phyloP scores from a whole-genome alignment of 2,113 vertebrate species.

The Burhinus bistriatus region DNA sequence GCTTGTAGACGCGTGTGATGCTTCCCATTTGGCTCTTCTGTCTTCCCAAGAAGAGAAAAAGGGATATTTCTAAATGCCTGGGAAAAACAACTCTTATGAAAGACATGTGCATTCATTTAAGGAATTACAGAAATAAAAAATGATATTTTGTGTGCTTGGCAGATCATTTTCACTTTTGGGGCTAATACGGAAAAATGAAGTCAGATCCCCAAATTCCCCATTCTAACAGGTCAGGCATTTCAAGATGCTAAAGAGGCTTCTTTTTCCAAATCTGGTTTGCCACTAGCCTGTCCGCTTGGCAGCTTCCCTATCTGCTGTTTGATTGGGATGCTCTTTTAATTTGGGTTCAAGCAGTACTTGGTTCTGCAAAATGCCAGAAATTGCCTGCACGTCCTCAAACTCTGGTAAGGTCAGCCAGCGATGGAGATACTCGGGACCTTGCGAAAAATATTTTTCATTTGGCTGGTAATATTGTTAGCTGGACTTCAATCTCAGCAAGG shows the following conservation, averaged over 20 bases:
- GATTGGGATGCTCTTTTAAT: background rate
- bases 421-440: background rate
- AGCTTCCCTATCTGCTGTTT: background rate
- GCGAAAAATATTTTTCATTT: background rate
- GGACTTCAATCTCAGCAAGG: background rate
- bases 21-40: background rate
- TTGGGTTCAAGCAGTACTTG: background rate
- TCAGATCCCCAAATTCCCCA: background rate
- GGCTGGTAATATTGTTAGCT: background rate
- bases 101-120: background rate
- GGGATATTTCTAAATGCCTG: background rate
- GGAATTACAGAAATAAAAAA: background rate
- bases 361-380: background rate
- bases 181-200: background rate
- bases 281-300: background rate
- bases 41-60: background rate
- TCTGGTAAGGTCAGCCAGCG: rapidly evolving
- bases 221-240: background rate
- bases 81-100: background rate
- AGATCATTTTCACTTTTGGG: background rate
- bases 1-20: rapidly evolving
- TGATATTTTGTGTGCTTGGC: background rate
- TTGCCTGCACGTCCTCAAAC: background rate
- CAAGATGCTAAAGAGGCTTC: background rate
- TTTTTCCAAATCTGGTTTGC: background rate